These are phyloP conservation scores for Oncorhynchus gorbuscha DNA, from an alignment of 2,113 vertebrate species.

Conservation along the genomic window DNA sequence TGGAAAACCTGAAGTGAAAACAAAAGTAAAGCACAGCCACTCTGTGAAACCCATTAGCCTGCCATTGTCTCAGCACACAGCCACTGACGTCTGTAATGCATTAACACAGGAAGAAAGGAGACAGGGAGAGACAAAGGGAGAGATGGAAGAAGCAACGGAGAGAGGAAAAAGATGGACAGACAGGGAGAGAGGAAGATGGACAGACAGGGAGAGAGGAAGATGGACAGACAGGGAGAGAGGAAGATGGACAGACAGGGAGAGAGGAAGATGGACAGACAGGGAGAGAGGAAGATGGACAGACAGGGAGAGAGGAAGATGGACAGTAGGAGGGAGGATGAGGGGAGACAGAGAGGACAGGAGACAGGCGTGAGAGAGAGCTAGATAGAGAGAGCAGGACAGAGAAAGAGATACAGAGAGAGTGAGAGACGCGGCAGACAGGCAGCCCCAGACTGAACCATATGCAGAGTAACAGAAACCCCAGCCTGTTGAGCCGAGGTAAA, in stretches of 20 bases:
- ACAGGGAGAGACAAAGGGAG: not conserved
- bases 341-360: not conserved
- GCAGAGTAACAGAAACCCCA: slow-evolving; percentile 43
- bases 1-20: not conserved
- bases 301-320: slow-evolving; percentile 4
- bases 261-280: not conserved
- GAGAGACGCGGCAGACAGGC: slow-evolving; percentile 17
- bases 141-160: not conserved
- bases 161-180: not conserved
- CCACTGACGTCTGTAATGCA: slow-evolving; percentile 50
- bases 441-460: slow-evolving; percentile 37
- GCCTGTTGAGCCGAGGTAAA: slow-evolving; percentile 43
- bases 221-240: not conserved
- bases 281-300: not conserved
- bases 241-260: not conserved
- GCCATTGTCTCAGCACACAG: slow-evolving; percentile 48
- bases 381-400: not conserved
- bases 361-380: not conserved
- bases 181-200: not conserved
- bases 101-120: slow-evolving; percentile 21
- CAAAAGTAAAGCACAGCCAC: slow-evolving; percentile 23
- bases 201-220: not conserved
- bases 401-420: slow-evolving; percentile 25
- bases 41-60: slow-evolving; percentile 60
- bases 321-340: not conserved